phyloP scores from a whole-genome alignment of 2,113 vertebrate genomes.

The Corythaeola cristata region DNA sequence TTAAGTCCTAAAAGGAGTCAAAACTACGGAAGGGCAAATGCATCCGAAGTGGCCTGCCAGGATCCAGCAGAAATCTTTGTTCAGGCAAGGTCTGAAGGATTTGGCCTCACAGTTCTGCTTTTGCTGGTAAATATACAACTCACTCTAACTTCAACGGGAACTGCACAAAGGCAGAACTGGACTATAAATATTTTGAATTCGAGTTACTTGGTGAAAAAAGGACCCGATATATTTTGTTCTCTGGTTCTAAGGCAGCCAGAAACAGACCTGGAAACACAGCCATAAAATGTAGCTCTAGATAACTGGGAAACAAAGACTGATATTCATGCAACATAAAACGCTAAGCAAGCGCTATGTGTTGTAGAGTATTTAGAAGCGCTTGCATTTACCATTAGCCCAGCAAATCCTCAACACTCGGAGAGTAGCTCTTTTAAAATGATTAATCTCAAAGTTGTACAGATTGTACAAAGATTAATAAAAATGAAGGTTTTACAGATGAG shows the following conservation, averaged over 20 bases:
- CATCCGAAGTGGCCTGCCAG: not conserved
- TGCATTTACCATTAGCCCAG: slow-evolving; percentile 15
- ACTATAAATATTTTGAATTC: not conserved
- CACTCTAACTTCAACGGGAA: not conserved
- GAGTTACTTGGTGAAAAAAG: not conserved
- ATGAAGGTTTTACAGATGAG: slow-evolving; percentile 77
- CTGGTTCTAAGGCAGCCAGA: slow-evolving; percentile 12
- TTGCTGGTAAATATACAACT: not conserved
- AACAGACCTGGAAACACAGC: not conserved
- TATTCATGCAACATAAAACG: not conserved
- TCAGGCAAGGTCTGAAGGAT: not conserved
- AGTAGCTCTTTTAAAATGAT: slow-evolving; percentile 76
- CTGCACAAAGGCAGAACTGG: not conserved
- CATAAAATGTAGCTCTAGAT: slow-evolving; percentile 11
- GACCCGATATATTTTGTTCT: not conserved
- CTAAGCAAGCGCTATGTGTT: not conserved
- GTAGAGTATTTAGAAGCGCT: not conserved
- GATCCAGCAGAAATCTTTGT: not conserved
- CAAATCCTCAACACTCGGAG: slow-evolving; percentile 38
- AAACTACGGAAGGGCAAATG: not conserved
- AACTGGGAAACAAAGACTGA: slow-evolving; percentile 31
- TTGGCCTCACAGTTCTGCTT: not conserved
- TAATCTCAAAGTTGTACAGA: slow-evolving; percentile 72
- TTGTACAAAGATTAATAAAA: slow-evolving; percentile 78
- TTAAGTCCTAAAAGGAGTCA: not conserved